Evolutionary conservation across 37 sponge, comb jelly and placozoan genomes (phyloP).

Genomic region (Tethya wilhelma): DNA sequence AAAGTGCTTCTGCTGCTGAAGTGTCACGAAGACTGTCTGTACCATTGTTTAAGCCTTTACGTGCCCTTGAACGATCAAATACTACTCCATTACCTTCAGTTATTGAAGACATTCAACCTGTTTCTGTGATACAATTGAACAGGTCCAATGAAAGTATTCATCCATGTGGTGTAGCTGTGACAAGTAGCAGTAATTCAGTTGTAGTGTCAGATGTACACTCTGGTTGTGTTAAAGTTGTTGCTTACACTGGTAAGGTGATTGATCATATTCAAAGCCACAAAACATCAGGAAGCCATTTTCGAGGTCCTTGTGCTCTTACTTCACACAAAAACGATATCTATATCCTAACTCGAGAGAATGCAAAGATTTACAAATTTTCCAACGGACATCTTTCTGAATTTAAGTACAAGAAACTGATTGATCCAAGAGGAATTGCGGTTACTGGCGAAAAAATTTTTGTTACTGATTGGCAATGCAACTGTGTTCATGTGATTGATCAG

Average conservation of each 20-base stretch:
- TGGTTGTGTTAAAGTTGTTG: slow-evolving; percentile 11
- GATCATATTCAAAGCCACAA: slow-evolving; percentile 2
- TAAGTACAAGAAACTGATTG: background rate
- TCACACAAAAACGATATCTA: slow-evolving; percentile 2
- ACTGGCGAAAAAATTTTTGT: slow-evolving; percentile 4
- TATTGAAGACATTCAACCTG: background rate
- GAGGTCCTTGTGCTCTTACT: slow-evolving; percentile 1
- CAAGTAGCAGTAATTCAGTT: background rate
- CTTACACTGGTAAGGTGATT: slow-evolving; percentile 11
- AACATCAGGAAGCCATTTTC: background rate
- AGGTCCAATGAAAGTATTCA: background rate
- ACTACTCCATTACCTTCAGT: background rate
- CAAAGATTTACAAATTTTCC: background rate
- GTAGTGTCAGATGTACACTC: slow-evolving; percentile 14
- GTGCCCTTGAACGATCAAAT: too few species aligned
- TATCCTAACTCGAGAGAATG: slow-evolving; percentile 6
- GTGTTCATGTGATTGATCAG: slow-evolving; percentile 16
- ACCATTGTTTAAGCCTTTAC: too few species aligned
- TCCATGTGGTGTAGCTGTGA: slow-evolving; percentile 27
- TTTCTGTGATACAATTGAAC: background rate
- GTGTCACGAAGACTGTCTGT: too few species aligned
- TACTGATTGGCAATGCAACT: slow-evolving; percentile 16
- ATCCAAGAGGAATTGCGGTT: slow-evolving; percentile 27
- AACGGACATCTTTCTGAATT: slow-evolving; percentile 2
- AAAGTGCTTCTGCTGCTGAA: too few species aligned